Percentiles rank a stretch among this genome's conserved stretches.
Conservation (phyloP, 2,888 invertebrate genomes). For the Chrysina gloriosa region DNA sequence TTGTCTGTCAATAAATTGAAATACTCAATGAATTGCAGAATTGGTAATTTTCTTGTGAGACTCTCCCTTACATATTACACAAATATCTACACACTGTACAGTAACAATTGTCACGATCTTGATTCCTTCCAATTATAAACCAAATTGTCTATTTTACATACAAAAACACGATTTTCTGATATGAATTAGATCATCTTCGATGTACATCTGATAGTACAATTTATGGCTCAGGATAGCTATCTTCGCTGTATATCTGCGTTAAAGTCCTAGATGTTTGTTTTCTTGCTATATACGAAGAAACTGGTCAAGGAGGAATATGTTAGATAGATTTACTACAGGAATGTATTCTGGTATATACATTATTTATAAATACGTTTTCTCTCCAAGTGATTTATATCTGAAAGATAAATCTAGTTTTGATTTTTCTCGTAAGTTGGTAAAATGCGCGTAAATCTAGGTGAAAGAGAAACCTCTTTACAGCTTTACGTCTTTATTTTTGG, state of each 20-base stretch:
- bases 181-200: constrained; percentile 27
- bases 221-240: constrained; percentile 26
- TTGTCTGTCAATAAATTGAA: constrained; percentile 23
- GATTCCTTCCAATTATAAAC: constrained; percentile 10
- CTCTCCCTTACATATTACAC: neutral
- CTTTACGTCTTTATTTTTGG: too few relatives aligned
- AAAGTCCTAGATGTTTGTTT: constrained; percentile 17
- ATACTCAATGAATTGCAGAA: neutral
- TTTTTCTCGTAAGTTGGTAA: constrained; percentile 13
- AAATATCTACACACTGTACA: neutral
- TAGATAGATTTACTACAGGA: constrained; percentile 24
- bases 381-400: constrained; percentile 22
- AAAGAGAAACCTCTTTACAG: neutral
- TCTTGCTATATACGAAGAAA: constrained; percentile 21
- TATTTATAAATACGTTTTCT: constrained; percentile 27
- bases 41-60: neutral
- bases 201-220: constrained; percentile 34
- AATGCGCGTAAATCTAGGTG: neutral
- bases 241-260: constrained; percentile 20
- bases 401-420: constrained; percentile 22
- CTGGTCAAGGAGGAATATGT: constrained; percentile 21
- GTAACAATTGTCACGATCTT: neutral
- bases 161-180: constrained; percentile 26
- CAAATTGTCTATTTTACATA: constrained; percentile 13
- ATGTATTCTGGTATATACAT: constrained; percentile 31